Base-by-base conservation (phyloP, 2,113 vertebrate species). In the Semnornis frantzii region DNA sequence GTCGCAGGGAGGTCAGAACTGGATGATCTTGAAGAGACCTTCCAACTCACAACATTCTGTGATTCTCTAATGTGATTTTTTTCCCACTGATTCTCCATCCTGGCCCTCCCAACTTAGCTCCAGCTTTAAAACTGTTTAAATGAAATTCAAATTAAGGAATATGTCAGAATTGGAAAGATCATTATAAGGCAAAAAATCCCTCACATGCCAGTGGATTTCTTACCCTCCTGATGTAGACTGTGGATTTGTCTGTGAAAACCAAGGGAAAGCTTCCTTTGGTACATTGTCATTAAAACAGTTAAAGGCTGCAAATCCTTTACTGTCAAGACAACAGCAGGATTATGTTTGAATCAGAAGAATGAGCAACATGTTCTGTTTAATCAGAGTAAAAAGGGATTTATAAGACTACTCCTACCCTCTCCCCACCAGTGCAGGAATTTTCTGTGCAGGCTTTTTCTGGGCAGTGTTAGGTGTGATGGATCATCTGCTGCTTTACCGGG, bases 231-330 rank as follows among this genome's bases (percentile, higher is more conserved):
- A 87, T 89, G 91, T 2, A 5, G 78, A 57, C 77, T 84, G 58
- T 82, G 76, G 62, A 92, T 95, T 87, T 95, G 44, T 68, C 71
- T 64, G 64, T 66, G 68, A 95, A 93, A 91, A 46, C 39, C 48
- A 79, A 87, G 81, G 37, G 79, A 95, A 92, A 79, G 46, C 59
- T 82, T 93, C 93, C 52, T 82, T 92, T 91, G 46, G 46, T 87
- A 33, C 71, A 48, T 87, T 94, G 92, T 91, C 78, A 91, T 96
- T 91, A 94, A 91, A 94, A 92, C 84, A 87, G 86, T 93, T 70
- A 87, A 83, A 89, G 88, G 70, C 75, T 94, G 54, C 31, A 92
- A 94, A 96, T 95, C 86, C 91, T 63, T 59, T 72, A 37, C 73
- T 62, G 63, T 82, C 87, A 85, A 85, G 85, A 91, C 87, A 93